phyloP scores from a whole-genome alignment of 2,888 invertebrate genomes.

The Shargacucullia verbasci region DNA sequence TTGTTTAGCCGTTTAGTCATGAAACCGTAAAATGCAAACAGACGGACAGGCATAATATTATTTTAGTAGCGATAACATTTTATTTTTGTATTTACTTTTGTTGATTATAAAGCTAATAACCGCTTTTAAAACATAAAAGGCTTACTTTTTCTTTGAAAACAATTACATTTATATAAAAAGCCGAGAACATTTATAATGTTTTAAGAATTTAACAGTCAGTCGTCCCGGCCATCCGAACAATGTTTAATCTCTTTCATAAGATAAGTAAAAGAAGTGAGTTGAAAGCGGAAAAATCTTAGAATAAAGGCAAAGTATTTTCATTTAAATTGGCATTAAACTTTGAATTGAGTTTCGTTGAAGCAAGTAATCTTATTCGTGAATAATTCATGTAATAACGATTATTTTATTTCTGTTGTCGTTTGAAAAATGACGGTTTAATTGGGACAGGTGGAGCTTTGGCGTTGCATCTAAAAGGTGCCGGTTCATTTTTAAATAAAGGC shows the following conservation, averaged over 20 bases:
- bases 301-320: constrained; percentile 71
- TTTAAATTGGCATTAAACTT: constrained; percentile 76
- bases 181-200: constrained; percentile 45
- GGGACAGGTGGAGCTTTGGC: not conserved
- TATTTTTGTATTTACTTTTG: constrained; percentile 17
- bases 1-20: too few relatives aligned
- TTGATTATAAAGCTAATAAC: not conserved
- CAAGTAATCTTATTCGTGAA: constrained; percentile 73
- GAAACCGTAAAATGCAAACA: too few relatives aligned
- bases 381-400: constrained; percentile 64
- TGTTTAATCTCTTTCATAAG: constrained; percentile 75
- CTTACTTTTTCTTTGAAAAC: constrained; percentile 14
- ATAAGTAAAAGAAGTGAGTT: constrained; percentile 67
- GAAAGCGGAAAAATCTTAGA: constrained; percentile 67
- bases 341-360: constrained; percentile 76
- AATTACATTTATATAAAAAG: constrained; percentile 47
- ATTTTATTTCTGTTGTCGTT: constrained; percentile 56
- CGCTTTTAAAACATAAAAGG: constrained; percentile 6
- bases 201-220: constrained; percentile 55
- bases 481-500: too few relatives aligned
- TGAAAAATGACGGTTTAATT: constrained; percentile 30
- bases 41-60: too few relatives aligned
- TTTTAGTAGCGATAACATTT: too few relatives aligned
- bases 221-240: constrained; percentile 62
- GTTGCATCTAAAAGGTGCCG: too few relatives aligned